Evolutionary conservation across 2,888 invertebrate species (phyloP), one percentile per base, ranked within the genome.

Genomic region (Drosophila longiperda): DNA sequence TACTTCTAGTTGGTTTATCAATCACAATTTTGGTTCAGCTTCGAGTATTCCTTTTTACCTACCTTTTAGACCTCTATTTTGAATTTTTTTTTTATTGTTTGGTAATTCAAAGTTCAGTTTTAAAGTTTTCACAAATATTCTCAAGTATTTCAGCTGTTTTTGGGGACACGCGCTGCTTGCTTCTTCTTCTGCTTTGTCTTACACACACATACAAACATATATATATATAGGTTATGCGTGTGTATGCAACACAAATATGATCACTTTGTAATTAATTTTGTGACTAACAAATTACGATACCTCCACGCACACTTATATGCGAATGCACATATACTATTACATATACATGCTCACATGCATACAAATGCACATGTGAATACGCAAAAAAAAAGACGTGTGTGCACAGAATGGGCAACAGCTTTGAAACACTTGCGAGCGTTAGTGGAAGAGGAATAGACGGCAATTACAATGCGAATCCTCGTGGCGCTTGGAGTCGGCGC

Each of bases 391-490:
- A 45, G 8, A 8, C 45, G 15, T 45, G 45, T 45, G 15, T 45
- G 23, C 23, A 15, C 8, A 33, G 55, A 64, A 92, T 92, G 92
- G 92, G 92, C 61, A 92, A 92, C 71, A 91, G 91, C 70, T 90
- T 92, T 67, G 91, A 92, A 50, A 92, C 88, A 73, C 81, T 91
- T 48, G 65, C 63, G 26, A 68, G 60, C 34, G 59, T 60, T 26
- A 70, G 42, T 53, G 65, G 45, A 15, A 26, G 23, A 23, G 23
- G 45, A 45, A 45, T 23, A 45, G 45, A 62, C 48, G 53, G 40
- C 17, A 63, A 72, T 49, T 65, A 66, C 48, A 59, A 53, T 45
- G 38, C 20, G 11, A 71, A 65, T 45, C 23, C 69, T 38, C 75
- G 78, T 52, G 76, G 76, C 26, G 63, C 74, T 38, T 84, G 82